Percentiles rank a stretch among this genome's conserved stretches.
phyloP scores from a whole-genome alignment of 2,797 vertebrate genomes.

The Decapterus maruadsi region DNA sequence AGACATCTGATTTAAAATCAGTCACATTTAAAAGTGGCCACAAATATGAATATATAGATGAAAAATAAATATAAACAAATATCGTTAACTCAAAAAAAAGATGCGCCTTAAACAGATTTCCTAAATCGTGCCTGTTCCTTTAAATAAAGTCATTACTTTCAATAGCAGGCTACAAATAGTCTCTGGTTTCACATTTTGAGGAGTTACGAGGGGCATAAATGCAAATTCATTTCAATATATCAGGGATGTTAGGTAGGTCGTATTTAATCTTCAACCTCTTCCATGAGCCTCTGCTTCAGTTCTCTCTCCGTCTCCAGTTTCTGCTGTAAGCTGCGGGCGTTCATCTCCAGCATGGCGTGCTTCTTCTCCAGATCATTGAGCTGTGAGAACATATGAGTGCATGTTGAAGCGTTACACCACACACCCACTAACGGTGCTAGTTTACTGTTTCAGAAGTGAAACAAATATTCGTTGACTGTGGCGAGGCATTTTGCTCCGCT shows the following conservation, averaged over 20 bases:
- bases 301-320: slow-evolving; percentile 98
- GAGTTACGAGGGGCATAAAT: neutral
- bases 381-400: slow-evolving; percentile 74
- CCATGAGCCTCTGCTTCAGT: slow-evolving; percentile 97
- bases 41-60: neutral
- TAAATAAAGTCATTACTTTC: neutral
- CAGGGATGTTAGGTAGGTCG: neutral
- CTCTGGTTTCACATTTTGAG: neutral
- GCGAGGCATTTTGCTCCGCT: neutral
- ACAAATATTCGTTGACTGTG: neutral
- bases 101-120: slow-evolving; percentile 7
- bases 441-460: neutral
- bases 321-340: slow-evolving; percentile 96
- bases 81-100: neutral
- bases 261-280: slow-evolving; percentile 88
- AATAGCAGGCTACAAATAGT: neutral
- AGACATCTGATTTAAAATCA: slow-evolving; percentile 13
- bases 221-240: neutral
- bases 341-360: slow-evolving; percentile 98
- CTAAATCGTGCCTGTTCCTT: neutral
- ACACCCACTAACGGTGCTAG: slow-evolving; percentile 5
- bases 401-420: slow-evolving; percentile 18
- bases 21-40: neutral
- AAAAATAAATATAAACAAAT: slow-evolving; percentile 3
- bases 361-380: slow-evolving; percentile 99